Evolutionary conservation across 2,113 vertebrate species (phyloP), one percentile per base, ranked within the genome.

Genomic region (Procavia capensis): DNA sequence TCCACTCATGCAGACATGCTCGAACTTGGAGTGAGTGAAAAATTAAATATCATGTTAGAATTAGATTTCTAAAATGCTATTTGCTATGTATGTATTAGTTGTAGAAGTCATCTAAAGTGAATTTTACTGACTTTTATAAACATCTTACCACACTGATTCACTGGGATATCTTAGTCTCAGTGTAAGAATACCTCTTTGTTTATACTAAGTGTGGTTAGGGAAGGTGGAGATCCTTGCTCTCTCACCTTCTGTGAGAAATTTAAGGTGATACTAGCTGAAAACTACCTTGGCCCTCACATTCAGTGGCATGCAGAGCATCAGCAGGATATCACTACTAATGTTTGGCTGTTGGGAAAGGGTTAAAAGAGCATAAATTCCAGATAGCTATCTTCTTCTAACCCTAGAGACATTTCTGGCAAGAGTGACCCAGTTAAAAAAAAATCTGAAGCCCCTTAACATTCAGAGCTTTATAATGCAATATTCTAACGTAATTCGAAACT

Each of bases 1-100:
- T 96, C 96, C 83, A 96, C 85, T 95, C 91, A 95, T 86, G 84
- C 88, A 95, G 96, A 94, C 70, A 91, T 95, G 96, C 85, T 96
- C n/a, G 76, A 95, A 95, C 25, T 63, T 76, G 92, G 72, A 91
- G 41, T 85, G 45, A 96, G 61, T 93, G 50, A 94, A 95, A 95
- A 87, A 94, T 92, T 95, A 96, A 91, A 68, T 64, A 95, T 31
- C 39, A 91, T 93, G 79, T 88, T 95, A 97, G 85, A 97, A 85
- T 94, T 95, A 92, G 68, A 79, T 81, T 0, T 88, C 91, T 94
- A 96, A 80, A 72, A 68, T 95, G 70, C n/a, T 91, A 84, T 85
- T 76, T 94, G 63, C 72, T 96, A 94, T 82, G 47, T 95, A 90
- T 88, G 47, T 72, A 96, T 93, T 98, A 88, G 84, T 85, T 96